Percentiles rank a stretch among this genome's conserved stretches.
Conservation (phyloP, 1,140 invertebrate species). For the Brachionus paranguensis region DNA sequence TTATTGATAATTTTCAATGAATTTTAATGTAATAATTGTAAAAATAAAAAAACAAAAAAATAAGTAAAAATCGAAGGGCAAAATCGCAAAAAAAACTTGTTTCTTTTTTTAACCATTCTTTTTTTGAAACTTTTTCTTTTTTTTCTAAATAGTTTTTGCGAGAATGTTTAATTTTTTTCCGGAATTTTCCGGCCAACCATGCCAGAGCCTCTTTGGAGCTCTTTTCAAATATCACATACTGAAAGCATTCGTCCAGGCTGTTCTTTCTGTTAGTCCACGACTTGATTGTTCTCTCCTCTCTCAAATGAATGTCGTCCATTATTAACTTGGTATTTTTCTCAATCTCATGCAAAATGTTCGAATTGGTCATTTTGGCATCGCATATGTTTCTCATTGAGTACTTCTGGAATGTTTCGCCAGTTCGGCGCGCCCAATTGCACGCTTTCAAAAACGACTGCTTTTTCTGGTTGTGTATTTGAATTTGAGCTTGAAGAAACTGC, state of each 20-base stretch:
- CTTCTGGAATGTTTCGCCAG: slow-evolving; percentile 90
- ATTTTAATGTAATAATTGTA: too few relatives aligned
- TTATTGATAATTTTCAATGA: too few relatives aligned
- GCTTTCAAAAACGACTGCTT: slow-evolving; percentile 72
- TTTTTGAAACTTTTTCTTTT: too few relatives aligned
- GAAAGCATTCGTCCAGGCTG: slow-evolving; percentile 90
- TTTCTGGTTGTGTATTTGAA: slow-evolving; percentile 92
- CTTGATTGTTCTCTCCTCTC: slow-evolving; percentile 89
- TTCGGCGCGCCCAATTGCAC: slow-evolving; percentile 83
- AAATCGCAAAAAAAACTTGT: too few relatives aligned
- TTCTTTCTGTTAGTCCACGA: slow-evolving; percentile 92
- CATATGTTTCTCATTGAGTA: slow-evolving; percentile 57
- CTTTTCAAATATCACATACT: slow-evolving; percentile 67
- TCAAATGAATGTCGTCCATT: slow-evolving; percentile 71
- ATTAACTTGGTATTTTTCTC: slow-evolving; percentile 8
- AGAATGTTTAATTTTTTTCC: too few relatives aligned
- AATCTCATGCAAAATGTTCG: neutral
- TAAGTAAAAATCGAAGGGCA: too few relatives aligned
- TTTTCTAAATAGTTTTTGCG: too few relatives aligned
- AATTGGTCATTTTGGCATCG: slow-evolving; percentile 50
- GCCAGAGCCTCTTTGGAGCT: slow-evolving; percentile 51
- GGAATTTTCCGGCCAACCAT: slow-evolving; percentile 28
- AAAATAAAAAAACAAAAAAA: too few relatives aligned
- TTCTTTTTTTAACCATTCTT: too few relatives aligned
- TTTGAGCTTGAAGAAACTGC: slow-evolving; percentile 67